Base-by-base conservation (phyloP, 1,140 invertebrate species). In the Drosophila leontia region DNA sequence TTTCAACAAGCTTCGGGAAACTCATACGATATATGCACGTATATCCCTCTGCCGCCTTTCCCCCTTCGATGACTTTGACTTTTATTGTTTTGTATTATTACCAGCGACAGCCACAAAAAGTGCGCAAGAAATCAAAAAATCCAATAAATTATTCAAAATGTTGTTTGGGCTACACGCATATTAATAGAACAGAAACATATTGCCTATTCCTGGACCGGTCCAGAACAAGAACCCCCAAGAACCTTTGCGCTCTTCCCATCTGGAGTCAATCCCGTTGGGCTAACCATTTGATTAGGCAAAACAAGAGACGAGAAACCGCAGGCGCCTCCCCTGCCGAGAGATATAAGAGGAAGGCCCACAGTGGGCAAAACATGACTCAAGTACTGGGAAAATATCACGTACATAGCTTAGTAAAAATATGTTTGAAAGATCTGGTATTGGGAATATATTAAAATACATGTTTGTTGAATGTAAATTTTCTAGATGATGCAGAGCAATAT, bases 71-170 rank as follows among this genome's bases (percentile, higher is more conserved):
- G 58, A 60, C 44, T 47, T 35, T 51, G 48, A 65, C 48, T 90
- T 90, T 88, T 90, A 90, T 90, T 85, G 85, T 84, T 88, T 75
- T 85, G 72, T 84, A 78, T 90, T 85, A 83, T 56, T 56, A 56
- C 53, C 81, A 75, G 64, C 75, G 39, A 75, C 17, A 37, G 45
- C 53, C 15, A 39, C 34, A 72, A 63, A 79, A 76, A 83, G 72
- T 77, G 84, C 55, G 32, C 15, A 69, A 81, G 85, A 90, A 88
- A 88, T 88, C 85, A 90, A 88, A 85, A 88, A 90, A 85, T 88
- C 85, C 85, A 90, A 88, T 88, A 88, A 88, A 90, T 88, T 90
- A 88, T 88, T 90, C 81, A 88, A 80, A 90, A 72, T 82, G 53
- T 65, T 62, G 48, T 51, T 62, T 75, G 57, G 67, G 39, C 26